Conservation (phyloP, 2,797 vertebrate species). For the Triplophysa yarkandensis region DNA sequence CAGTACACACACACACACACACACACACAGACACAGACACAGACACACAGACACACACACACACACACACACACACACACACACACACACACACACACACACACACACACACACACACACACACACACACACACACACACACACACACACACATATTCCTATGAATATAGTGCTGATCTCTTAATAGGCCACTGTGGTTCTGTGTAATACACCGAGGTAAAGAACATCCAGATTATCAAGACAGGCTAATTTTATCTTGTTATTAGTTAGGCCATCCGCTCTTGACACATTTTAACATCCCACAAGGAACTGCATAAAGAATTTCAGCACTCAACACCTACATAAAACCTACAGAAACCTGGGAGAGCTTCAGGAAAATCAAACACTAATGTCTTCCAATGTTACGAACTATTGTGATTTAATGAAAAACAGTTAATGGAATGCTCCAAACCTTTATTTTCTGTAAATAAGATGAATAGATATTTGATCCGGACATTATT, state of each 20-base stretch:
- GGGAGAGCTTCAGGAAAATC: not conserved
- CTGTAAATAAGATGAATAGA: too few species aligned
- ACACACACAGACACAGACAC: not conserved
- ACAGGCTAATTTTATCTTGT: slow-evolving; percentile 41
- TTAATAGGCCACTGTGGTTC: slow-evolving; percentile 23
- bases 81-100: not conserved
- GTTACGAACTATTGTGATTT: too few species aligned
- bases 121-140: not conserved
- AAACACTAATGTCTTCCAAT: not conserved
- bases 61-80: not conserved
- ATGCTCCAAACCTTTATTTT: too few species aligned
- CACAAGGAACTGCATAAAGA: slow-evolving; percentile 25
- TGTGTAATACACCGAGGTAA: slow-evolving; percentile 15
- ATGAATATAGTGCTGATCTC: not conserved
- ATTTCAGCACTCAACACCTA: slow-evolving; percentile 27
- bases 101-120: not conserved
- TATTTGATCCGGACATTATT: too few species aligned
- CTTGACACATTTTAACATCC: slow-evolving; percentile 42
- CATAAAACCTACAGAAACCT: not conserved
- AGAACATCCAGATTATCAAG: slow-evolving; percentile 24
- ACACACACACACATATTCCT: not conserved
- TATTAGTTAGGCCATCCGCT: slow-evolving; percentile 40
- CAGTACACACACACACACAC: not conserved
- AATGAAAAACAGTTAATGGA: too few species aligned
- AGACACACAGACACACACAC: not conserved